phyloP scores from a whole-genome alignment of 2,113 vertebrate genomes.

The Brachypteracias leptosomus region DNA sequence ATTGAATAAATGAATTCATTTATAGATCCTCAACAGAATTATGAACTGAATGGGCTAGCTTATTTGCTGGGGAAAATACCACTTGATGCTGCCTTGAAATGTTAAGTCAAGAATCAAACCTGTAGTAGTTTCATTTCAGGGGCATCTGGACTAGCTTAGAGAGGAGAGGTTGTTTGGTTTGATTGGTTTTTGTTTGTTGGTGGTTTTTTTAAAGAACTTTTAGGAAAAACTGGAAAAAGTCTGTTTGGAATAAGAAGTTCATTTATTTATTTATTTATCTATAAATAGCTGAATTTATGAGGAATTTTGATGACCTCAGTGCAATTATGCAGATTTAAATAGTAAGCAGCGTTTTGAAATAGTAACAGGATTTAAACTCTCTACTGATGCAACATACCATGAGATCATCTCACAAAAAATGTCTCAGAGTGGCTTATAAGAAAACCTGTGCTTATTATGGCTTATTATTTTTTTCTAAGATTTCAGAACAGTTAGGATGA shows the following conservation, averaged over 20 bases:
- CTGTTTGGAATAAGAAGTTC: background rate
- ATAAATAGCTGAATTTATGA: background rate
- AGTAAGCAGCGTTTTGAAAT: background rate
- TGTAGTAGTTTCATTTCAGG: background rate
- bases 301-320: background rate
- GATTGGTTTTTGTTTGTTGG: no score
- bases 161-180: background rate
- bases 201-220: background rate
- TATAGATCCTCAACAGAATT: background rate
- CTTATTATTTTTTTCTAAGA: background rate
- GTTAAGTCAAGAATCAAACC: background rate
- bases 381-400: background rate
- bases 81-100: background rate
- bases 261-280: no score
- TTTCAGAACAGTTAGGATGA: background rate
- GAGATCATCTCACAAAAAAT: background rate
- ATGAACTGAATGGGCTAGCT: background rate
- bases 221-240: background rate
- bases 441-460: background rate
- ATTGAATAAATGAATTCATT: background rate
- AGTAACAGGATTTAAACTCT: background rate
- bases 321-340: background rate
- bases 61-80: background rate
- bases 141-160: background rate
- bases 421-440: background rate